Evolutionary conservation across 2,797 vertebrate species (phyloP).

Genomic region (Coregonus sp.): DNA sequence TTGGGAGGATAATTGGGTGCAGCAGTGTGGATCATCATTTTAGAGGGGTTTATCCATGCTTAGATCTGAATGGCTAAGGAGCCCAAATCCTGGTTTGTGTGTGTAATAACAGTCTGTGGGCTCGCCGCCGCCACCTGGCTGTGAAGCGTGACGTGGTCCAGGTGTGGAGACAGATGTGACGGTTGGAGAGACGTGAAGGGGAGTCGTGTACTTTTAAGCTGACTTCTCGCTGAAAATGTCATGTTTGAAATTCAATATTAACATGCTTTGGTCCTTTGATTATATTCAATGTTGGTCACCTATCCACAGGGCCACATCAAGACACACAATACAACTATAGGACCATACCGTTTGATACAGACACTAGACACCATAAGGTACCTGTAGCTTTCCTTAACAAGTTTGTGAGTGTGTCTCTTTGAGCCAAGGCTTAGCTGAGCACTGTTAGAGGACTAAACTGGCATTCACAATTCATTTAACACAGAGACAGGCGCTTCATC

Average conservation of each 20-base stretch:
- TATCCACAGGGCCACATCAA: too few species aligned
- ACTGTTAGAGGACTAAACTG: constrained; percentile 52
- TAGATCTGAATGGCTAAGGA: constrained; percentile 35
- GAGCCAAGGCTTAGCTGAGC: constrained; percentile 46
- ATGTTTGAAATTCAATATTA: background rate
- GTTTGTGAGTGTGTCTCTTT: constrained; percentile 37
- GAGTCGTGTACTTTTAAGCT: background rate
- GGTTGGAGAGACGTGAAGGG: background rate
- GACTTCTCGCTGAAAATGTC: background rate
- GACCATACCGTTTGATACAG: background rate
- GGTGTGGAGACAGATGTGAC: constrained; percentile 50
- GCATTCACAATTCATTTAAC: constrained; percentile 69
- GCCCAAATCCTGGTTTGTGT: constrained; percentile 13
- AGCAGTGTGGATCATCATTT: background rate
- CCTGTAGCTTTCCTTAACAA: constrained; percentile 58
- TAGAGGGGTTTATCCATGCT: constrained; percentile 6
- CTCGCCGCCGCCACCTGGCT: constrained; percentile 15
- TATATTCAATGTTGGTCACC: background rate
- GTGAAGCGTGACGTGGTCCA: constrained; percentile 51
- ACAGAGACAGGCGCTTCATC: constrained; percentile 61
- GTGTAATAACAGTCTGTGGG: constrained; percentile 35
- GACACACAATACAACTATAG: too few species aligned
- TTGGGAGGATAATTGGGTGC: background rate
- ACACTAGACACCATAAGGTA: background rate
- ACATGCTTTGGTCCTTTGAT: background rate